A percentile compares a stretch with the other conserved stretches of the same genome.
Conservation (phyloP, 2,888 invertebrate genomes). For the Apomyelois bistriatella region DNA sequence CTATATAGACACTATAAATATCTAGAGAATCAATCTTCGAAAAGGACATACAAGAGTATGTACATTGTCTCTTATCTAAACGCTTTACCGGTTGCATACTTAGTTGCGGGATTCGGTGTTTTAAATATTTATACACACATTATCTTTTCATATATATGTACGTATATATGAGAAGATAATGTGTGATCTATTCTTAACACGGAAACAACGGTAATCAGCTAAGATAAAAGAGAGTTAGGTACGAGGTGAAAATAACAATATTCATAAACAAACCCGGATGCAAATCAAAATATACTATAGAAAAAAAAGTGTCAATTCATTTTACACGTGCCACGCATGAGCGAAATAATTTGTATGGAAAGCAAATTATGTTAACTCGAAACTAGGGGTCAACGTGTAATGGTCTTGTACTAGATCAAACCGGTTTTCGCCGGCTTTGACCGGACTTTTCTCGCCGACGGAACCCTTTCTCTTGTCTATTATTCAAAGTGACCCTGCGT, state of each 20-base stretch:
- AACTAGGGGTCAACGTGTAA: slow-evolving; percentile 3
- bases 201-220: no score
- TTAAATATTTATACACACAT: no score
- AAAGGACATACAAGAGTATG: no score
- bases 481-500: slow-evolving; percentile 41
- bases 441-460: slow-evolving; percentile 40
- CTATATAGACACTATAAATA: no score
- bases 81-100: no score
- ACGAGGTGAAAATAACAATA: not conserved
- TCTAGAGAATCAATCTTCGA: no score
- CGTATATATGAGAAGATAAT: no score
- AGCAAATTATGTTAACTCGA: slow-evolving; percentile 7
- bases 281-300: not conserved
- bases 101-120: no score
- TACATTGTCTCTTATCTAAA: no score
- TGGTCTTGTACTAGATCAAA: slow-evolving; percentile 33
- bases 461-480: slow-evolving; percentile 33
- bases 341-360: slow-evolving; percentile 8
- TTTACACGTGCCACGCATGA: not conserved
- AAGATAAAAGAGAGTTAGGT: not conserved
- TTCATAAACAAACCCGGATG: not conserved
- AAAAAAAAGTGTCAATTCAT: slow-evolving; percentile 3
- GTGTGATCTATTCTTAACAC: no score
- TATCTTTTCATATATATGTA: no score
- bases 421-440: slow-evolving; percentile 30